Evolutionary conservation across 1,140 invertebrate genomes (phyloP), one percentile per base, ranked within the genome.

Genomic region (Palaemon carinicauda): DNA sequence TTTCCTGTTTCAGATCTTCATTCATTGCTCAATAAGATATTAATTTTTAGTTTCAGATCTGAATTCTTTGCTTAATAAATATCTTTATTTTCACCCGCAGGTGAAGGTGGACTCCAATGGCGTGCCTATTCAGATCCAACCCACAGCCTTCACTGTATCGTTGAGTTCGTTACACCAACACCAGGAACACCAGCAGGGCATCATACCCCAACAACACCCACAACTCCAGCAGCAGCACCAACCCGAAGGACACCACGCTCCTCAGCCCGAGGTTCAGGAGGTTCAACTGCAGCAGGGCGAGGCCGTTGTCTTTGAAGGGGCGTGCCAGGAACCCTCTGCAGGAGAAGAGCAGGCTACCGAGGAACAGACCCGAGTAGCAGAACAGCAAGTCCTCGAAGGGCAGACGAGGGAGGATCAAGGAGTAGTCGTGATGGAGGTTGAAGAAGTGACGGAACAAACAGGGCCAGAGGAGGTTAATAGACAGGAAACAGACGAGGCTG

Each of bases 31-130:
- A n/a, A n/a, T n/a, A n/a, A n/a, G n/a, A n/a, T n/a, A n/a, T n/a
- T n/a, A n/a, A n/a, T n/a, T n/a, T n/a, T n/a, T n/a, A n/a, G n/a
- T n/a, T n/a, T n/a, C n/a, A n/a, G n/a, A 41, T 41, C 33, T 41
- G 10, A 17, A 56, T 29, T 14, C 19, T 53, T 53, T 12, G 9
- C 12, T 9, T 56, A 31, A 9, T 7, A 15, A 14, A 65, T 21
- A 21, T 51, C 12, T 73, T 41, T 27, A 53, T 41, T 69, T 31
- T 29, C 3, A 51, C n/a, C n/a, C 24, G 9, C 77, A 89, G 88
- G 88, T 89, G 51, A 89, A 87, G 78, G 88, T 89, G n/a, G 85
- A 89, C 29, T 80, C 86, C 5, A 80, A 87, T 69, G 88, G 88
- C 9, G 80, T 75, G 19, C 88, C 88, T 15, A 83, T 89, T 24